Conservation (phyloP, 2,797 vertebrate genomes). For the Coregonus ussuriensis region DNA sequence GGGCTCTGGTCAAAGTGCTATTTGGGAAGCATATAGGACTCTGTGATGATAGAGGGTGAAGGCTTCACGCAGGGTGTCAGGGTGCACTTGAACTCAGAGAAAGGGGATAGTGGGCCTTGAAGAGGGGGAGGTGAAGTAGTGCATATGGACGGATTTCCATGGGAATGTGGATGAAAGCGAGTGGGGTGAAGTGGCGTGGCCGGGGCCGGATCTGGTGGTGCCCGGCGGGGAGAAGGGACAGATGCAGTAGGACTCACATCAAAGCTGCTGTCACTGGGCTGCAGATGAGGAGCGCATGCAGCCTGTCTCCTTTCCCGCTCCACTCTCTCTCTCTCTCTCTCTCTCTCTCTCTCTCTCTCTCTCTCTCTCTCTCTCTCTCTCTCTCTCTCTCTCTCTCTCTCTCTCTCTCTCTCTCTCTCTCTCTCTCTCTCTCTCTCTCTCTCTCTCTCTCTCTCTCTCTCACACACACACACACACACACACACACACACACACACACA, state of each 20-base stretch:
- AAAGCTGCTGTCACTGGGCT: conserved; percentile 78
- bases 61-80: conserved; percentile 34
- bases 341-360: background rate
- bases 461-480: conserved; percentile 3
- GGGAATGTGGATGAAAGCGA: conserved; percentile 71
- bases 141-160: conserved; percentile 72
- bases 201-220: conserved; percentile 66
- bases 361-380: too few relatives aligned
- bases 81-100: conserved; percentile 36
- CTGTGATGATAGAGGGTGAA: conserved; percentile 48
- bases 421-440: too few relatives aligned
- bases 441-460: too few relatives aligned
- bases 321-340: conserved; percentile 4
- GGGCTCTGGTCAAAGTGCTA: too few relatives aligned
- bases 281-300: conserved; percentile 71
- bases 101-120: conserved; percentile 34
- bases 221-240: conserved; percentile 68
- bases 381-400: conserved; percentile 10
- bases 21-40: conserved; percentile 25
- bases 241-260: conserved; percentile 74
- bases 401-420: too few relatives aligned
- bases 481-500: background rate
- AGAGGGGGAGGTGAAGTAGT: conserved; percentile 40
- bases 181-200: conserved; percentile 28
- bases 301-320: conserved; percentile 37